phyloP scores from a whole-genome alignment of 2,888 invertebrate genomes.

The Cryptosula pallasiana region DNA sequence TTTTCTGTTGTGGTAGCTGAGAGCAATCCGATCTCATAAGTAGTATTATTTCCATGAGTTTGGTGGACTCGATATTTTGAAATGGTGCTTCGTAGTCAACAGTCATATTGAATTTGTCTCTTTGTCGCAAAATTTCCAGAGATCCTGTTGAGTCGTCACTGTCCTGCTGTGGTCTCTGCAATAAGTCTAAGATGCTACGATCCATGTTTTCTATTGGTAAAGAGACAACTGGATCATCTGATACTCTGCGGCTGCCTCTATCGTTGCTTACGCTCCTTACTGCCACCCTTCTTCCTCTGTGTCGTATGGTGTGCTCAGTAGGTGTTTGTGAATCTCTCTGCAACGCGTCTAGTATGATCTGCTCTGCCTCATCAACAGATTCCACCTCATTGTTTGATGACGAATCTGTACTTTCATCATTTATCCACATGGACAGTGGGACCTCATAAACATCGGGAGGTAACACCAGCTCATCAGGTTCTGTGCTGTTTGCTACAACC shows the following conservation, averaged over 20 bases:
- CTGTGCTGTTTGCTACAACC: not conserved
- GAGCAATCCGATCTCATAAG: constrained; percentile 5
- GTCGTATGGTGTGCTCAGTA: not conserved
- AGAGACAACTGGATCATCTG: not conserved
- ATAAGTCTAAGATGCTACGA: not conserved
- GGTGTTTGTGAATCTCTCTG: not conserved
- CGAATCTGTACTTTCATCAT: not conserved
- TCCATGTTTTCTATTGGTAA: not conserved
- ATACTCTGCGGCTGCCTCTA: no score
- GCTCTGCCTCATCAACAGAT: not conserved
- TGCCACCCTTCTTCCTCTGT: not conserved
- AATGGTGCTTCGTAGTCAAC: not conserved
- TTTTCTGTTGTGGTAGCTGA: not conserved
- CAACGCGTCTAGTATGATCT: not conserved
- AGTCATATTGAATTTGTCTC: constrained; percentile 4
- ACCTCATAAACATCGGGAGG: constrained; percentile 21
- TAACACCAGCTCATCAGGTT: not conserved
- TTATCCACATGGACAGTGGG: not conserved
- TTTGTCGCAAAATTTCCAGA: not conserved
- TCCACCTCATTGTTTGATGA: not conserved
- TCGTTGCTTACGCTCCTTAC: not conserved
- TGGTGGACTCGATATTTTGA: constrained; percentile 7
- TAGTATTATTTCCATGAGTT: not conserved
- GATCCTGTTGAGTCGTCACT: not conserved
- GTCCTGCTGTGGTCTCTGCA: constrained; percentile 6